Conservation (phyloP, 2,888 invertebrate genomes). For the Mimachlamys varia region DNA sequence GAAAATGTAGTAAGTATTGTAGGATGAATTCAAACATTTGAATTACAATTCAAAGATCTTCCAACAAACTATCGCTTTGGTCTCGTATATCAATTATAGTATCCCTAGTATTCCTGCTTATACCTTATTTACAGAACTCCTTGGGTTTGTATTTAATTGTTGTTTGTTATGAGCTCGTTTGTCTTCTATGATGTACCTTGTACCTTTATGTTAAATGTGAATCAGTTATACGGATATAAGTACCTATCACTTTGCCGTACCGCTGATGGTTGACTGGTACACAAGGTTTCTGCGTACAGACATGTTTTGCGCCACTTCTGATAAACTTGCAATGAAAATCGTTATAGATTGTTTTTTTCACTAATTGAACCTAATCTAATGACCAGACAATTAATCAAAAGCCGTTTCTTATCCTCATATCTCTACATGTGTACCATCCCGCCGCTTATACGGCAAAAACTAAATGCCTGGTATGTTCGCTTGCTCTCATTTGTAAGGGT, state of each 20-base stretch:
- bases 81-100: too few relatives aligned
- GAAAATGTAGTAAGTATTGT: too few relatives aligned
- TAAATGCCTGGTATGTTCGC: neutral
- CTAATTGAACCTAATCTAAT: conserved; percentile 21
- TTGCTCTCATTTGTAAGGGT: neutral
- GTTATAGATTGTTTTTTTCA: conserved; percentile 17
- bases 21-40: too few relatives aligned
- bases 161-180: too few relatives aligned
- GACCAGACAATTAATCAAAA: conserved; percentile 24
- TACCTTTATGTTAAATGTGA: too few relatives aligned
- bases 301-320: neutral
- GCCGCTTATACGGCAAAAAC: neutral
- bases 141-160: too few relatives aligned
- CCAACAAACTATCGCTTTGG: too few relatives aligned
- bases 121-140: too few relatives aligned
- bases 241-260: neutral
- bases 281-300: neutral
- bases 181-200: too few relatives aligned
- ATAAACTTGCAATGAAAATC: conserved; percentile 10
- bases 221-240: neutral
- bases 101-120: too few relatives aligned
- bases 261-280: neutral
- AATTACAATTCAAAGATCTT: too few relatives aligned
- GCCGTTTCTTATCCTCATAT: neutral
- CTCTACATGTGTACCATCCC: conserved; percentile 10